Evolutionary conservation across 2,113 vertebrate genomes (phyloP), one percentile per base, ranked within the genome.

Genomic region (Penelope pileata): DNA sequence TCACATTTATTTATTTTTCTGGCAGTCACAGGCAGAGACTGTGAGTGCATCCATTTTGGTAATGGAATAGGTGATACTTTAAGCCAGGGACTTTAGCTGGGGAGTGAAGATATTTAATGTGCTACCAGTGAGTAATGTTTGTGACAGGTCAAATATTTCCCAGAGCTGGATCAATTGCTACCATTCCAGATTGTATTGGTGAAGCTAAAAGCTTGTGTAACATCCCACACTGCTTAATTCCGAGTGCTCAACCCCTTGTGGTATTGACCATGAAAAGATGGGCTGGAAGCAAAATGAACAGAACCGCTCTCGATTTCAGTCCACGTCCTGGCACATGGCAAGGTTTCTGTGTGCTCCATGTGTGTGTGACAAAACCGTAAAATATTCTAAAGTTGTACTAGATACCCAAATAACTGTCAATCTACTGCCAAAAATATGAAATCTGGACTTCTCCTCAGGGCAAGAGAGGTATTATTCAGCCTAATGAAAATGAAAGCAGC

Each of bases 401-500:
- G n/a, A 29, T 56, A 63, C 7, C 8, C 42, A 91, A 83, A 60
- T 50, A 90, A 72, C 23, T 78, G n/a, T 66, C n/a, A 86, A 36
- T 18, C 26, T 70, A 4, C 62, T 81, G 51, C 83, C 40, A 59
- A 78, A 96, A 86, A 19, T n/a, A 68, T 0, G 2, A 80, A 74
- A 74, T 72, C 29, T 93, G 32, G 32, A 56, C 58, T 70, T 88
- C 34, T 76, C n/a, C 45, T 90, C 59, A 34, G 50, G 34, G 76
- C 9, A 93, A 92, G 88, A 90, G 48, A 48, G 48, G 70, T 32
- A 63, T 76, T 87, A 90, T 88, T 94, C 60, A 91, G 21, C 19
- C 80, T 81, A 90, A 83, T 67, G 68, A 88, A 95, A 91, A 93
- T 67, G 26, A 70, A 90, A 91, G 16, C 42, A 75, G 16, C 8